A percentile compares a stretch with the other conserved stretches of the same genome.
These are phyloP conservation scores for Rhea americana DNA, from an alignment of 2,113 vertebrate species.

Conservation along the genomic window DNA sequence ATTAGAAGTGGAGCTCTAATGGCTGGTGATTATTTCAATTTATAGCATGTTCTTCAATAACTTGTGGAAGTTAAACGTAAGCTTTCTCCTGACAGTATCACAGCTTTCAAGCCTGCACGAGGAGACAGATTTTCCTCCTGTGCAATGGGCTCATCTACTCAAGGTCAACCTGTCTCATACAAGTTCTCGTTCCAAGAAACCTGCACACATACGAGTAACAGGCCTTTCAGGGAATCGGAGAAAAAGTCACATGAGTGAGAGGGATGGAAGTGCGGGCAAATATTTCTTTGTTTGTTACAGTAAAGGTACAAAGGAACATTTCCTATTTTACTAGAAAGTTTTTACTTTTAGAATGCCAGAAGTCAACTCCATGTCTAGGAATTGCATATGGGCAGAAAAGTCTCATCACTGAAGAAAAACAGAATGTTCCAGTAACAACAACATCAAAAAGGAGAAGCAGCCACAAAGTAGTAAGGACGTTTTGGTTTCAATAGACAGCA, in stretches of 20 bases:
- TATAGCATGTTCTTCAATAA: background rate
- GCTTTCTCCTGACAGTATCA: background rate
- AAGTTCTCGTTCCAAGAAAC: background rate
- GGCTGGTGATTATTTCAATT: background rate
- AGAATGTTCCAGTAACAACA: background rate
- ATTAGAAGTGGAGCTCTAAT: background rate
- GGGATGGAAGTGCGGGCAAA: background rate
- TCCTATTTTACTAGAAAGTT: background rate
- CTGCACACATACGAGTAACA: too few relatives aligned
- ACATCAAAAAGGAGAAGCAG: background rate
- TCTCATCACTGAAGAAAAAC: background rate
- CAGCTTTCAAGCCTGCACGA: background rate
- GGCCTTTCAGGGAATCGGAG: background rate
- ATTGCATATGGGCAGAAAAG: fast-evolving
- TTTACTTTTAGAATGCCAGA: background rate
- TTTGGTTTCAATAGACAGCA: background rate
- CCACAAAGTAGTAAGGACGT: background rate
- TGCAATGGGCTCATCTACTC: background rate
- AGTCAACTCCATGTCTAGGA: background rate
- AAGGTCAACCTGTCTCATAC: background rate
- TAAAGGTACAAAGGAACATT: background rate
- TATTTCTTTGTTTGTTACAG: background rate
- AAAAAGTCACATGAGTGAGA: background rate
- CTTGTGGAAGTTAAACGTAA: background rate
- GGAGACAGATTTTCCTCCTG: background rate